Percentiles rank a stretch among this genome's conserved stretches.
Evolutionary conservation across 2,113 vertebrate species (phyloP).

Genomic region (Coreoperca whiteheadi): DNA sequence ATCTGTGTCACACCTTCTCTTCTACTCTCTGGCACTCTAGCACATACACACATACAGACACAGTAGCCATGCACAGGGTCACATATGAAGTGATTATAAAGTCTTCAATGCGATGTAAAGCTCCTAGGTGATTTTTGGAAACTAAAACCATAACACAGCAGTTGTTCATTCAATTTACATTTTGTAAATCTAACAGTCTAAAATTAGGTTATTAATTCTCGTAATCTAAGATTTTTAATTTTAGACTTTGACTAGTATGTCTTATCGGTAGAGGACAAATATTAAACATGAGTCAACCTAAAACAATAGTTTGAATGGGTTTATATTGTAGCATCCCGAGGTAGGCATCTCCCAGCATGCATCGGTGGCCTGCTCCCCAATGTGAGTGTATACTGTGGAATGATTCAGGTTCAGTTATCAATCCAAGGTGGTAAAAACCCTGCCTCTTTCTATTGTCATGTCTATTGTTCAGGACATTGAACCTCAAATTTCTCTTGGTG

Average conservation of each 20-base stretch:
- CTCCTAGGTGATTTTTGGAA: neutral
- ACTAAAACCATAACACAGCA: neutral
- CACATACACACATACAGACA: neutral
- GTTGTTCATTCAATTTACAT: neutral
- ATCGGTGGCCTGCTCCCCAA: too few relatives aligned
- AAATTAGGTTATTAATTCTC: neutral
- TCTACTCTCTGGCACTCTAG: neutral
- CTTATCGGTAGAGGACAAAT: neutral
- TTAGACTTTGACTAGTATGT: neutral
- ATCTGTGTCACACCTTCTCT: neutral
- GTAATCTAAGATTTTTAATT: neutral
- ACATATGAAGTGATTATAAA: neutral
- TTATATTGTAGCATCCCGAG: neutral
- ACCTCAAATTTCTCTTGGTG: too few relatives aligned
- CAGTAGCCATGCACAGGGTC: neutral
- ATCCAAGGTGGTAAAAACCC: too few relatives aligned
- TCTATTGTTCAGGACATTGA: too few relatives aligned
- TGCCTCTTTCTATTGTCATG: neutral
- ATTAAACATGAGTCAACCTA: neutral
- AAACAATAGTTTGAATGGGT: neutral
- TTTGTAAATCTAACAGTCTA: neutral
- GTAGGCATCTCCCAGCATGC: neutral
- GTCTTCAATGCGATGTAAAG: neutral
- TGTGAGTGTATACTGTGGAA: too few relatives aligned
- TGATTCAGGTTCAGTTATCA: too few relatives aligned